Evolutionary conservation across 2,113 vertebrate species (phyloP).

Genomic region (Anguilla japonica): DNA sequence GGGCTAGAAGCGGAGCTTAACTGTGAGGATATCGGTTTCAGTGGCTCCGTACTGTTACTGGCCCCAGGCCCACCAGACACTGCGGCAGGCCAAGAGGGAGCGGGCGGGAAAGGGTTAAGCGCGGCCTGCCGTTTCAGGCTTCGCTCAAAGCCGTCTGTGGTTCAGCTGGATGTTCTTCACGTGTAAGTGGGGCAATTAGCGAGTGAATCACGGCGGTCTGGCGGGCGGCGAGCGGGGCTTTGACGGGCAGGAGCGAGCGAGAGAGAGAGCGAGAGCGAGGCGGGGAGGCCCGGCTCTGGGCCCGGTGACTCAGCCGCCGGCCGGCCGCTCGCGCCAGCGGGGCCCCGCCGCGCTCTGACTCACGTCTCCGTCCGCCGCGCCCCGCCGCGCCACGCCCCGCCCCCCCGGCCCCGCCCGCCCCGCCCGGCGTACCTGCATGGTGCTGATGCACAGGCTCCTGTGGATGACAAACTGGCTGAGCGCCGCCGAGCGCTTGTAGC

Average conservation of each 20-base stretch:
- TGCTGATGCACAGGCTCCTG: slow-evolving; percentile 93
- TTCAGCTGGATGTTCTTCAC: neutral
- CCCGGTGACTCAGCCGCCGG: neutral
- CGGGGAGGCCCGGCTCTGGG: neutral
- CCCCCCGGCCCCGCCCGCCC: neutral
- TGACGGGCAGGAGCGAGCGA: neutral
- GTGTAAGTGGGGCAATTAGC: neutral
- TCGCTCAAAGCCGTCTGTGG: neutral
- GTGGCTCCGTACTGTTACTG: too few relatives aligned
- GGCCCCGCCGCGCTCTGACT: neutral
- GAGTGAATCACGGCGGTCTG: neutral
- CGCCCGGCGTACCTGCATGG: slow-evolving; percentile 85
- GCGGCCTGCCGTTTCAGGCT: neutral
- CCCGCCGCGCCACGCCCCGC: neutral
- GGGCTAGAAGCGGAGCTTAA: neutral
- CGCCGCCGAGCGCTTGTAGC: slow-evolving; percentile 93
- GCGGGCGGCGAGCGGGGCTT: too few relatives aligned
- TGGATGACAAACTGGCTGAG: slow-evolving; percentile 99
- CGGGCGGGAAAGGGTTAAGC: neutral
- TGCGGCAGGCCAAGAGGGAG: neutral
- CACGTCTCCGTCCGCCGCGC: neutral
- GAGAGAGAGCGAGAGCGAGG: neutral
- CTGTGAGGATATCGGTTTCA: neutral
- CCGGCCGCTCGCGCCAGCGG: neutral
- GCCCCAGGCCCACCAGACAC: neutral